Conservation (phyloP, 2,888 invertebrate genomes). For the Plebejus argus region DNA sequence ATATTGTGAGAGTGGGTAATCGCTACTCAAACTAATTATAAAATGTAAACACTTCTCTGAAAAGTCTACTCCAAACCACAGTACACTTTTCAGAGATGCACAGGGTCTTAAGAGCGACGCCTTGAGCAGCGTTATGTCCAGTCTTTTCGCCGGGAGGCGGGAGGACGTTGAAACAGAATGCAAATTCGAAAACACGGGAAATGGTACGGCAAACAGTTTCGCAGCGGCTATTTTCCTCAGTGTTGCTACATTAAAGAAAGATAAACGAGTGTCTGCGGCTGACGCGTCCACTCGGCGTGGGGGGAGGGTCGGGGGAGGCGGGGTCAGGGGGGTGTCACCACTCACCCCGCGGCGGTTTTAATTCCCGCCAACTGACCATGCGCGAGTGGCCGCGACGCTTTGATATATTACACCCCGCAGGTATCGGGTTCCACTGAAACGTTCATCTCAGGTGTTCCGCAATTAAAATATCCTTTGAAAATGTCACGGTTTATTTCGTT, state of each 20-base stretch:
- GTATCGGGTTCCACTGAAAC: conserved; percentile 47
- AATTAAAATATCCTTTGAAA: conserved; percentile 36
- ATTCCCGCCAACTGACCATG: conserved; percentile 72
- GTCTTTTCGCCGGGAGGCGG: neutral
- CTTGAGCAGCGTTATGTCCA: conserved; percentile 8
- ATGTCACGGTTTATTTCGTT: conserved; percentile 14
- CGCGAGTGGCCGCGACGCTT: conserved; percentile 59
- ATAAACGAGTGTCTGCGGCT: conserved; percentile 71
- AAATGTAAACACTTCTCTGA: conserved; percentile 2
- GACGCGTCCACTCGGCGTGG: conserved; percentile 75
- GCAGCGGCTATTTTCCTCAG: conserved; percentile 63
- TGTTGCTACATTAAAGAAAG: conserved; percentile 71
- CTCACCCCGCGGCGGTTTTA: conserved; percentile 74
- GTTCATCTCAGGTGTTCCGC: conserved; percentile 4
- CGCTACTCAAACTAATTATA: neutral
- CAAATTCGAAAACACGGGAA: conserved; percentile 39
- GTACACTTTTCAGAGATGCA: neutral
- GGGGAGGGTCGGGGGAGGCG: neutral
- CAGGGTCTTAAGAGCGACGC: neutral
- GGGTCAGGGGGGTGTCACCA: conserved; percentile 55
- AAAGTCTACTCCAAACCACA: neutral
- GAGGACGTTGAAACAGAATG: conserved; percentile 17
- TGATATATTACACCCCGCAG: conserved; percentile 68
- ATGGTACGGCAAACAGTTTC: conserved; percentile 72
- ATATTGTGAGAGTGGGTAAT: neutral